phyloP scores from a whole-genome alignment of 2,888 invertebrate species.

The Dioctria rufipes region DNA sequence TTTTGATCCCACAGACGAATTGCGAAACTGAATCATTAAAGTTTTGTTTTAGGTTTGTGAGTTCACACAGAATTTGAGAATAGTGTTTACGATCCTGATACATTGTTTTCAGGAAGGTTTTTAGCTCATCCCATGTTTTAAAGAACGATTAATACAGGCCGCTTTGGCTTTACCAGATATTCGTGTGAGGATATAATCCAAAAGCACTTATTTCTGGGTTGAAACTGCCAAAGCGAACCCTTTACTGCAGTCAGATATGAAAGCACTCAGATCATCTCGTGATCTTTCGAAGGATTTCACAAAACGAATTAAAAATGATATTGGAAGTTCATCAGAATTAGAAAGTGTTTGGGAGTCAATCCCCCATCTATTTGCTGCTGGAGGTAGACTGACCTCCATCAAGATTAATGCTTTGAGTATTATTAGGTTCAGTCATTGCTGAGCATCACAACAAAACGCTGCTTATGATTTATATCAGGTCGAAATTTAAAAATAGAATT shows the following conservation, averaged over 20 bases:
- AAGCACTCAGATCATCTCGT: neutral
- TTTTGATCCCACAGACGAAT: no score
- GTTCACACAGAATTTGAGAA: neutral
- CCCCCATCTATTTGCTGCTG: no score
- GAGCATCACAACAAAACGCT: no score
- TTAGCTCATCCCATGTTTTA: constrained; percentile 3
- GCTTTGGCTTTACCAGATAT: neutral
- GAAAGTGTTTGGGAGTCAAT: no score
- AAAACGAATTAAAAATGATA: constrained; percentile 2
- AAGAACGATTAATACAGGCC: neutral
- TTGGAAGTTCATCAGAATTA: neutral
- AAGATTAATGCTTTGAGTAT: no score
- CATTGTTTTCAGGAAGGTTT: neutral
- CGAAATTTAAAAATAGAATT: no score
- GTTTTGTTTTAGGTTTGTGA: neutral
- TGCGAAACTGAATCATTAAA: no score
- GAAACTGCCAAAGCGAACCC: neutral
- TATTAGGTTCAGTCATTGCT: no score
- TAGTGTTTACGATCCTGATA: neutral
- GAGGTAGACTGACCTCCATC: no score
- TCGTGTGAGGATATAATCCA: no score
- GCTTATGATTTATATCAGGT: no score
- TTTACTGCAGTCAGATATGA: neutral
- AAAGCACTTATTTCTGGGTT: neutral
- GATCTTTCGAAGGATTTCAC: neutral